Evolutionary conservation across 2,888 invertebrate species (phyloP).

Genomic region (Adela reaumurella): DNA sequence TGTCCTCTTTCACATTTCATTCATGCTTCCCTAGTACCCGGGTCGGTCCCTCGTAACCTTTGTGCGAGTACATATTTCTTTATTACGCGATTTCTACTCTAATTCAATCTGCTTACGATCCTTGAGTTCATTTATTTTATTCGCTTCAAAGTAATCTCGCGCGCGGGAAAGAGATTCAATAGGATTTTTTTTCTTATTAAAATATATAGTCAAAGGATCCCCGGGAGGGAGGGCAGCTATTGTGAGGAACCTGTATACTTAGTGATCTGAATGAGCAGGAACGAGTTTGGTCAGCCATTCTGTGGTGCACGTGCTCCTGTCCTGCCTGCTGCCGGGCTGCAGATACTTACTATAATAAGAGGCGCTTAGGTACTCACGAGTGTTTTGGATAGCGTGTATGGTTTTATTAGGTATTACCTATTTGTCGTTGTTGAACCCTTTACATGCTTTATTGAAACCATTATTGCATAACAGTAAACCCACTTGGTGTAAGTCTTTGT

Average conservation of each 20-base stretch:
- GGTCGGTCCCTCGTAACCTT: conserved; percentile 41
- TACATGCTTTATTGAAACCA: too few species aligned
- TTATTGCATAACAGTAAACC: too few species aligned
- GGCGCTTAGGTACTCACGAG: too few species aligned
- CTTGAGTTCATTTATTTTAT: conserved; percentile 32
- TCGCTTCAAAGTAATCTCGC: conserved; percentile 44
- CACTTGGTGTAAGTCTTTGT: too few species aligned
- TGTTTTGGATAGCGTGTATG: too few species aligned
- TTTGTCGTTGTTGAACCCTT: too few species aligned
- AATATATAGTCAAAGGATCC: conserved; percentile 33
- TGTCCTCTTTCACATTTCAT: neutral
- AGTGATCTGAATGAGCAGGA: neutral
- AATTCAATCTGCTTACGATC: conserved; percentile 34
- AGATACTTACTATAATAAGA: too few species aligned
- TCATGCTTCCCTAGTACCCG: neutral
- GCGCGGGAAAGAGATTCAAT: conserved; percentile 23
- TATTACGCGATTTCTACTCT: conserved; percentile 45
- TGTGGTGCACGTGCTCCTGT: neutral
- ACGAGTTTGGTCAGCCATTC: neutral
- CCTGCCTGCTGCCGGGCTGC: too few species aligned
- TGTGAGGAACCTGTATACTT: conserved; percentile 37
- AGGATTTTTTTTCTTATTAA: conserved; percentile 44
- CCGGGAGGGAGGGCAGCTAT: conserved; percentile 30
- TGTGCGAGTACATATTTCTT: conserved; percentile 44
- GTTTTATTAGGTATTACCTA: too few species aligned